Evolutionary conservation across 2,113 vertebrate species (phyloP).

Genomic region (Vombatus ursinus): DNA sequence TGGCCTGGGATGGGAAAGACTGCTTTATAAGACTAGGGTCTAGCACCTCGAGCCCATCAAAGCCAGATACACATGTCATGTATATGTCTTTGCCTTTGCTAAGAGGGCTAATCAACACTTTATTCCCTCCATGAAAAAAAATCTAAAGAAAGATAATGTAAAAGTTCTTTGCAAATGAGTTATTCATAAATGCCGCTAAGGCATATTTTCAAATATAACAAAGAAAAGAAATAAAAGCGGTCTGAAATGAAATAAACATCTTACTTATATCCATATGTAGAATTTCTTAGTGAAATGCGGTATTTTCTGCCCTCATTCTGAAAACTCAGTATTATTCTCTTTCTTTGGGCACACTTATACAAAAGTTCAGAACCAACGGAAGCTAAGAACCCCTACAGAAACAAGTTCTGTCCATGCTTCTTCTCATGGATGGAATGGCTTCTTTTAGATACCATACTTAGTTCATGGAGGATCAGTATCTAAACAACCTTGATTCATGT

Average conservation of each 20-base stretch:
- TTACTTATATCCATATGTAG: not conserved
- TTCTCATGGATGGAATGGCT: not conserved
- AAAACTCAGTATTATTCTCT: not conserved
- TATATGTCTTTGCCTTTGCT: not conserved
- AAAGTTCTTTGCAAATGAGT: not conserved
- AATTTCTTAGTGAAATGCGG: not conserved
- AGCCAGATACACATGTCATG: not conserved
- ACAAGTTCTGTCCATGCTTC: not conserved
- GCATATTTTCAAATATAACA: not conserved
- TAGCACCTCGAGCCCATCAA: not conserved
- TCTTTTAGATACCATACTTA: not conserved
- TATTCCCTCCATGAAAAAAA: not conserved
- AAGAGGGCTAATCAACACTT: conserved; percentile 13
- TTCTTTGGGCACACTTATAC: not conserved
- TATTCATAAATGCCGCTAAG: not conserved
- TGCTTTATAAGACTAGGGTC: not conserved
- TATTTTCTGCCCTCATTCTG: not conserved
- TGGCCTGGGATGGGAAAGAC: not conserved
- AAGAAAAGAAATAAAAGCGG: not conserved
- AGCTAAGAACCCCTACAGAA: not conserved
- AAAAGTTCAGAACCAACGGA: not conserved
- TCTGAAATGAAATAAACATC: not conserved
- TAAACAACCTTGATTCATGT: not conserved
- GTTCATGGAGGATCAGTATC: conserved; percentile 10
- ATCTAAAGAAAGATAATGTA: not conserved